These are phyloP conservation scores for Cantharis rustica DNA, from an alignment of 2,888 invertebrate genomes.

Conservation along the genomic window DNA sequence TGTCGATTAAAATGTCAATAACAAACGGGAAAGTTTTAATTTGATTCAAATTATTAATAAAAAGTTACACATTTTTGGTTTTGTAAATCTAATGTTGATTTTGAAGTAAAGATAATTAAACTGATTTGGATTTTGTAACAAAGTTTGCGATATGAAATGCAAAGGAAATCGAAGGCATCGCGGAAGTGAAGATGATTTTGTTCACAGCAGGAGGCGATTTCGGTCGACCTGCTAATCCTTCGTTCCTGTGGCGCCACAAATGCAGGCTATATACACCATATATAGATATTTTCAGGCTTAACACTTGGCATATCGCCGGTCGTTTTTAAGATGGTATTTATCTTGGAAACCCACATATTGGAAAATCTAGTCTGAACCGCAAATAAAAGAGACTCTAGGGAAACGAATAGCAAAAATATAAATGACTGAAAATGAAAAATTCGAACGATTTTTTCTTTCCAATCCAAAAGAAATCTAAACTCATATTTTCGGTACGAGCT, in stretches of 20 bases:
- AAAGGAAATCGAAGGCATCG: conserved; percentile 21
- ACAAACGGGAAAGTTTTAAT: background rate
- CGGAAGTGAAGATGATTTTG: conserved; percentile 27
- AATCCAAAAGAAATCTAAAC: conserved; percentile 46
- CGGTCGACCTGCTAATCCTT: conserved; percentile 28
- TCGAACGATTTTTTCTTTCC: conserved; percentile 47
- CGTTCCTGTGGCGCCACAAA: conserved; percentile 21
- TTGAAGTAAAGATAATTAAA: background rate
- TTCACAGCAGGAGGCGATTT: conserved; percentile 29
- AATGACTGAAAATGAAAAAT: conserved; percentile 50
- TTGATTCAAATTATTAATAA: background rate
- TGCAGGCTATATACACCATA: conserved; percentile 18
- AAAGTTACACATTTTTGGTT: background rate
- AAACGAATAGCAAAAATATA: conserved; percentile 48
- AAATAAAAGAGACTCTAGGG: conserved; percentile 45
- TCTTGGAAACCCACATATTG: conserved; percentile 36
- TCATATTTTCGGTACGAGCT: conserved; percentile 50
- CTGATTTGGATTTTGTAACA: conserved; percentile 15
- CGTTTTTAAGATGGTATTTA: conserved; percentile 34
- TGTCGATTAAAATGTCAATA: background rate
- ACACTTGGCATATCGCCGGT: conserved; percentile 27
- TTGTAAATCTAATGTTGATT: background rate
- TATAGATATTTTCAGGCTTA: conserved; percentile 25
- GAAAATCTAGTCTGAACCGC: conserved; percentile 39
- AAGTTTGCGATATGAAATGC: conserved; percentile 21